Evolutionary conservation across 1,140 invertebrate species (phyloP), one percentile per base, ranked within the genome.

Genomic region (Zaprionus ornatus): DNA sequence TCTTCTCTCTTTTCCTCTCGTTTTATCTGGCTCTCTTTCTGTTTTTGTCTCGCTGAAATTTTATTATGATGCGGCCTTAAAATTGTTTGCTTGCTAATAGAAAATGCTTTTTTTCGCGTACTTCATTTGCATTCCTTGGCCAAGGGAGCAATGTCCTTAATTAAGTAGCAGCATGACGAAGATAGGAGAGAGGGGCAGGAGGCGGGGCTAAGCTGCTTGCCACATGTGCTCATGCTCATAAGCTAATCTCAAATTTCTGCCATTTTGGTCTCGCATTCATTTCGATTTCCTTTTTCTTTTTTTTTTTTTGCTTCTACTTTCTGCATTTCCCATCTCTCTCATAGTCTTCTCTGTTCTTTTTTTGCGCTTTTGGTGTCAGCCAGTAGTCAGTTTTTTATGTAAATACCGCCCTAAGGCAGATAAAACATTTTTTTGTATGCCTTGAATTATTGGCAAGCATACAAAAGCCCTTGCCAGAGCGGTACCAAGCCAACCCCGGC

Each of bases 41-140:
- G 40, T 35, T 21, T 17, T 21, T 48, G n/a, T 61, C 5, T n/a
- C 29, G 17, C 17, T 23, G 67, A 74, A 87, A 84, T 90, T 88
- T 80, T 88, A 90, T 90, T 90, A 90, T 63, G 73, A 78, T 84
- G 85, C 71, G 72, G 74, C 78, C 74, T 79, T 88, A 81, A 88
- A 90, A 90, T 79, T 88, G 85, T 88, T 88, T 80, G 81, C 85
- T 64, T 79, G 84, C 85, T 88, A 88, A 88, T 88, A 88, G 80
- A 88, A 88, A 88, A 88, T 88, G 68, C 80, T 88, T 72, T 74
- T 68, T 63, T 56, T 52, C 73, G 62, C 74, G 68, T 71, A 77
- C 74, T 76, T 88, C 84, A 88, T 88, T 88, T 88, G 80, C 84
- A 88, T 88, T 79, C 73, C 64, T 57, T 37, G 67, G 80, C 63